Conservation (phyloP, 2,888 invertebrate species). For the Metallyticus violacea region DNA sequence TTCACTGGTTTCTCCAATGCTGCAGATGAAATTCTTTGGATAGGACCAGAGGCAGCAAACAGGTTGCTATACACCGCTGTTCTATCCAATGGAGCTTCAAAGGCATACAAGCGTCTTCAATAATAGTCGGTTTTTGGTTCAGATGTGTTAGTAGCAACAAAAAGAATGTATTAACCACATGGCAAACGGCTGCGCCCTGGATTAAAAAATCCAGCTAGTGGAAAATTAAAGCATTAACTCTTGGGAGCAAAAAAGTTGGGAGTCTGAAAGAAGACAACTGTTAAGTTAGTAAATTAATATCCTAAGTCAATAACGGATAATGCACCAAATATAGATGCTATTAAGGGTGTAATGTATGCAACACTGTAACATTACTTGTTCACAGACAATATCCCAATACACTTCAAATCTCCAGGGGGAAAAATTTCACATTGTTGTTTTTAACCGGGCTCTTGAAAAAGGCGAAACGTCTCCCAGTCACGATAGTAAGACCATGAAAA, state of each 20-base stretch:
- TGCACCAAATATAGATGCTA: background rate
- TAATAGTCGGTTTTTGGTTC: background rate
- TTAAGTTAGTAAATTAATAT: background rate
- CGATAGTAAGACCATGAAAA: no score
- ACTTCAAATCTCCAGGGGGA: no score
- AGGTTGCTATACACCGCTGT: conserved; percentile 8
- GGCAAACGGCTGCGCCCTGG: no score
- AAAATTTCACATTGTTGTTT: no score
- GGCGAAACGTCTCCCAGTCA: no score
- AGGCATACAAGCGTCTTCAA: conserved; percentile 5
- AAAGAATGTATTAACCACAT: conserved; percentile 31
- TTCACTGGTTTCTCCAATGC: conserved; percentile 1
- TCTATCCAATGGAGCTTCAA: conserved; percentile 18
- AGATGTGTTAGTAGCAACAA: conserved; percentile 2
- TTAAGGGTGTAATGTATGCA: background rate
- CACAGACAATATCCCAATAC: no score
- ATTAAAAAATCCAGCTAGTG: background rate
- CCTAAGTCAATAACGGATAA: background rate
- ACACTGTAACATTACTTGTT: background rate
- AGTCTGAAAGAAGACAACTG: background rate
- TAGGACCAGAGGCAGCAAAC: background rate
- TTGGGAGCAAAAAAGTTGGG: background rate
- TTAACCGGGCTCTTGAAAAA: no score
- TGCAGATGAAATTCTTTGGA: conserved; percentile 11
- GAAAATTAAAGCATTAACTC: background rate